Evolutionary conservation across 2,113 vertebrate genomes (phyloP).

Genomic region (Abramis brama): DNA sequence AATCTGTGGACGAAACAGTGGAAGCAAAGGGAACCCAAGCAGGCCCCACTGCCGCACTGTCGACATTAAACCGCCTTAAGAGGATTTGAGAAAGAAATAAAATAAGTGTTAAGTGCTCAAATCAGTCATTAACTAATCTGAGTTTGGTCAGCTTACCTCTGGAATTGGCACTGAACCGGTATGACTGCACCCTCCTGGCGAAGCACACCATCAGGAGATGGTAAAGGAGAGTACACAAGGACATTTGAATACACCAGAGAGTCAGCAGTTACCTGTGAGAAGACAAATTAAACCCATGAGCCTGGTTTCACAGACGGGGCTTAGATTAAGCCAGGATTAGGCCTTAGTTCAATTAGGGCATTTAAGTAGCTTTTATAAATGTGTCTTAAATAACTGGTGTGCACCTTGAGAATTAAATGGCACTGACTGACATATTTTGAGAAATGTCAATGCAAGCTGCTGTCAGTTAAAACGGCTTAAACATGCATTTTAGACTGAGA

Average conservation of each 20-base stretch:
- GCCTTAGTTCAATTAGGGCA: no score
- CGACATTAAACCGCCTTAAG: slow-evolving; percentile 63
- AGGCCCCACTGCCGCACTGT: slow-evolving; percentile 60
- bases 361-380: no score
- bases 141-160: slow-evolving; percentile 56
- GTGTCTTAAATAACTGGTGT: no score
- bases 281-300: background rate
- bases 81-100: no score
- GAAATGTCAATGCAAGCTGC: no score
- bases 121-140: no score
- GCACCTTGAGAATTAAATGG: no score
- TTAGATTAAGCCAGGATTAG: no score
- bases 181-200: slow-evolving; percentile 60
- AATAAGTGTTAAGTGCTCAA: background rate
- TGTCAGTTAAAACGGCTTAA: no score
- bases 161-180: slow-evolving; percentile 74
- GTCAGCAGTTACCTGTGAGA: slow-evolving; percentile 65
- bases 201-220: slow-evolving; percentile 61
- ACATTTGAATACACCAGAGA: slow-evolving; percentile 70
- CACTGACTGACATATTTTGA: no score
- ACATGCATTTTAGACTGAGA: no score
- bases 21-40: slow-evolving; percentile 63
- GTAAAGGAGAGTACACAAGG: slow-evolving; percentile 67
- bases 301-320: no score
- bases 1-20: slow-evolving; percentile 45